Conservation (phyloP, 2,797 vertebrate genomes). For the Myotis findleyi region DNA sequence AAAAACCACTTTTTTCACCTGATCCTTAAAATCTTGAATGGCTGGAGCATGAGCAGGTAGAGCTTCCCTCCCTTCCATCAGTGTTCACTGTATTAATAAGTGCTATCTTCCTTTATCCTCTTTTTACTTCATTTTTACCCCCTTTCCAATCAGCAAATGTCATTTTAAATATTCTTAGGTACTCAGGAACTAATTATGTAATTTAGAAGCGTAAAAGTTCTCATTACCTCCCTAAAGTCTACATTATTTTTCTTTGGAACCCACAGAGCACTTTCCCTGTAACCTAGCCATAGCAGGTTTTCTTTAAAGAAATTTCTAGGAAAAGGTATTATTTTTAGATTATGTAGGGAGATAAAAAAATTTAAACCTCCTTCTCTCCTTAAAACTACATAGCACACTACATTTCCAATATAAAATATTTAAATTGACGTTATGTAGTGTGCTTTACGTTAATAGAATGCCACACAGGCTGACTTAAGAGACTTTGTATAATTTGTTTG, state of each 20-base stretch:
- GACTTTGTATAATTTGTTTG: not conserved
- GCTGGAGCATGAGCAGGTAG: not conserved
- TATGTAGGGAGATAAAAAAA: conserved; percentile 7
- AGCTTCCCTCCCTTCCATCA: no score
- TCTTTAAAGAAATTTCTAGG: conserved; percentile 80
- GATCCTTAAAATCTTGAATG: not conserved
- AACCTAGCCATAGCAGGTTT: conserved; percentile 60
- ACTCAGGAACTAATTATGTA: conserved; percentile 79
- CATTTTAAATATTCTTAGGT: conserved; percentile 76
- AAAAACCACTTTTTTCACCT: not conserved
- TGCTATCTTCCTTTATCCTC: conserved; percentile 73
- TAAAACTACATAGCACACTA: not conserved
- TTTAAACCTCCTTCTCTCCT: not conserved
- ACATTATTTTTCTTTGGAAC: conserved; percentile 4
- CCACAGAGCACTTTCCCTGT: conserved; percentile 69
- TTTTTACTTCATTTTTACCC: conserved; percentile 59
- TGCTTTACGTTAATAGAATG: not conserved
- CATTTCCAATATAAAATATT: not conserved
- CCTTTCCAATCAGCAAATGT: conserved; percentile 78
- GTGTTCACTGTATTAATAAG: not conserved
- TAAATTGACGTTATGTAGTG: not conserved
- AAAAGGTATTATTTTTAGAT: conserved; percentile 66
- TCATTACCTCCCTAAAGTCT: conserved; percentile 62
- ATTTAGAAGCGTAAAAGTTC: conserved; percentile 79
- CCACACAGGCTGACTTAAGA: not conserved